A percentile compares a stretch with the other conserved stretches of the same genome.
These are phyloP conservation scores for Drosophila paulistorum DNA, from an alignment of 1,140 invertebrate genomes.

Conservation along the genomic window DNA sequence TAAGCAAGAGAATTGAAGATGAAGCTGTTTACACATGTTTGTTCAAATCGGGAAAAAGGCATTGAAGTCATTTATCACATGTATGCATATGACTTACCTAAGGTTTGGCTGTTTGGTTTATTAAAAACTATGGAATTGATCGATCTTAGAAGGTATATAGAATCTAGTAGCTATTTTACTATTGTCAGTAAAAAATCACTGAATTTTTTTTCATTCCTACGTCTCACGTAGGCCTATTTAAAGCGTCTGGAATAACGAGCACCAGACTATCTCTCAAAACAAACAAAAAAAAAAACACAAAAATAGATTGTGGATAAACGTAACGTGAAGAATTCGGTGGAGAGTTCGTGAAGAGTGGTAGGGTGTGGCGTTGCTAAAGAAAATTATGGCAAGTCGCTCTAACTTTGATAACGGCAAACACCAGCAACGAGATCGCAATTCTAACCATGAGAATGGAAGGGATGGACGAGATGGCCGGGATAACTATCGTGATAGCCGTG, in stretches of 20 bases:
- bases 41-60: conserved; percentile 22
- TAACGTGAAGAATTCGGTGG: not conserved
- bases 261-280: conserved; percentile 50
- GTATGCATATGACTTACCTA: conserved; percentile 60
- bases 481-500: conserved; percentile 15
- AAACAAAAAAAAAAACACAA: not conserved
- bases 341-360: conserved; percentile 7
- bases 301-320: conserved; percentile 4
- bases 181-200: conserved; percentile 13
- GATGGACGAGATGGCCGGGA: conserved; percentile 25
- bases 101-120: not conserved
- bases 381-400: conserved; percentile 61
- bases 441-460: conserved; percentile 11
- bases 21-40: conserved; percentile 70
- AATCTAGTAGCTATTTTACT: conserved; percentile 25
- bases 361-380: conserved; percentile 1
- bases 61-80: conserved; percentile 54
- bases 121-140: not conserved
- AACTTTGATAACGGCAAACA: conserved; percentile 31
- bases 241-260: conserved; percentile 67
- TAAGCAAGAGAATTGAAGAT: conserved; percentile 57
- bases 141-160: not conserved
- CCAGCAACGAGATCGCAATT: conserved; percentile 36
- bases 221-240: conserved; percentile 57
- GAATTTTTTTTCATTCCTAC: conserved; percentile 29